Evolutionary conservation across 2,797 vertebrate species (phyloP), one percentile per base, ranked within the genome.

Genomic region (Spea hammondii): DNA sequence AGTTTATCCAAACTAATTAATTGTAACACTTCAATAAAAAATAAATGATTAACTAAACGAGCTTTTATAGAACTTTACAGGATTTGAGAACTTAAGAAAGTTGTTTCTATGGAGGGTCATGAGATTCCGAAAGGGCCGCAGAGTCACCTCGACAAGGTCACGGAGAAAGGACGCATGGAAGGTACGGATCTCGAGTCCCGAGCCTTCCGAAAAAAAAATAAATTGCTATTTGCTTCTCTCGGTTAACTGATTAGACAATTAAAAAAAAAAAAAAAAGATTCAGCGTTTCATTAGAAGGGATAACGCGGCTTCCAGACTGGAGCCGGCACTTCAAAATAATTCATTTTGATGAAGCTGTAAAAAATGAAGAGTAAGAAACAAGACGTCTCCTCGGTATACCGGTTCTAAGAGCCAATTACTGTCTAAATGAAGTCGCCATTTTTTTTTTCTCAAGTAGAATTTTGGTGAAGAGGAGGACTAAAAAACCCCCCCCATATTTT

Each of bases 281-380:
- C 66, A 64, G 48, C 70, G 49, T 74, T 74, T 79, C 64, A 79
- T 79, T 74, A 74, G 54, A 65, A 12, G 49, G 11, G 62, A 68
- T 53, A 70, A 70, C 69, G 68, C 47, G 5, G 17, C 44, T 53
- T 53, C 32, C 17, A 62, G 57, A 51, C 71, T 48, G 49, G 44
- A 70, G 65, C 65, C 64, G 17, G 55, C 71, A 53, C 71, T 68
- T 74, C 46, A 69, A 57, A 65, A 75, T 75, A 75, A 79, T 79
- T 79, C 65, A 79, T 75, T 79, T 64, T 75, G 65, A 79, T 74
- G 54, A 70, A 49, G 71, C 65, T 14, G 10, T 73, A 79, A 62
- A 74, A 72, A 69, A 69, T 14, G 49, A 51, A 53, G 71, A 44
- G 8, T 49, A 44, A 62, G 32, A 74, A 79, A 77, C 32, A 74